A percentile compares a stretch with the other conserved stretches of the same genome.
These are phyloP conservation scores for Cryptophagus acutangulus DNA, from an alignment of 2,888 invertebrate species.

Conservation along the genomic window DNA sequence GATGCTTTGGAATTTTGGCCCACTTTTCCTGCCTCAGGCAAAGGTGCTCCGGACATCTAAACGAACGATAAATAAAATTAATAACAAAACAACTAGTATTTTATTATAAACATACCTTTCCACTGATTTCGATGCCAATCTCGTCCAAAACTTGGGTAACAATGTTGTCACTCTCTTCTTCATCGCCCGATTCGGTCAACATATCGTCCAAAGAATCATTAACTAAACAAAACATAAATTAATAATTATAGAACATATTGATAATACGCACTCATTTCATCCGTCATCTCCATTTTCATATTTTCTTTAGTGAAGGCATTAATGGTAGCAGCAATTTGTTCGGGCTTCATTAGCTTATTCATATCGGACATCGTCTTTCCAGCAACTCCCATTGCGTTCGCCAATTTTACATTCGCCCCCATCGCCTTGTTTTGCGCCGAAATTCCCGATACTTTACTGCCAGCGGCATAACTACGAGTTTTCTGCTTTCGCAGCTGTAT, in stretches of 20 bases:
- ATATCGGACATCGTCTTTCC: conserved; percentile 85
- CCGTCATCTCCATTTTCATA: conserved; percentile 91
- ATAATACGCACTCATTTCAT: conserved; percentile 78
- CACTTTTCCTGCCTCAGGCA: conserved; percentile 56
- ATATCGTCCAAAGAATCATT: conserved; percentile 89
- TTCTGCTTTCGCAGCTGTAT: conserved; percentile 85
- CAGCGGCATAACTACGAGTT: conserved; percentile 72
- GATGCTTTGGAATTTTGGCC: conserved; percentile 50
- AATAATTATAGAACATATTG: not conserved
- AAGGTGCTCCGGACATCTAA: conserved; percentile 63
- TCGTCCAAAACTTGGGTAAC: conserved; percentile 92
- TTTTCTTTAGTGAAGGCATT: conserved; percentile 78
- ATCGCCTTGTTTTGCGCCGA: conserved; percentile 84
- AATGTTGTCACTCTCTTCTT: conserved; percentile 81
- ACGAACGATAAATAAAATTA: conserved; percentile 13
- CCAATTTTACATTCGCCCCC: conserved; percentile 82
- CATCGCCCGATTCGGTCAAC: conserved; percentile 82
- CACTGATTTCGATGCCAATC: conserved; percentile 91
- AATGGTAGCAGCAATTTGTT: conserved; percentile 76
- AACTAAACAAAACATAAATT: too few relatives aligned
- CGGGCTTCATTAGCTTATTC: conserved; percentile 82
- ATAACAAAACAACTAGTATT: not conserved
- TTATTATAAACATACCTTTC: conserved; percentile 58
- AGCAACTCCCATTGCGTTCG: conserved; percentile 82
- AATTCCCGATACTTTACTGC: conserved; percentile 73